These are phyloP conservation scores for Dascyllus trimaculatus DNA, from an alignment of 2,113 vertebrate species.

Conservation along the genomic window DNA sequence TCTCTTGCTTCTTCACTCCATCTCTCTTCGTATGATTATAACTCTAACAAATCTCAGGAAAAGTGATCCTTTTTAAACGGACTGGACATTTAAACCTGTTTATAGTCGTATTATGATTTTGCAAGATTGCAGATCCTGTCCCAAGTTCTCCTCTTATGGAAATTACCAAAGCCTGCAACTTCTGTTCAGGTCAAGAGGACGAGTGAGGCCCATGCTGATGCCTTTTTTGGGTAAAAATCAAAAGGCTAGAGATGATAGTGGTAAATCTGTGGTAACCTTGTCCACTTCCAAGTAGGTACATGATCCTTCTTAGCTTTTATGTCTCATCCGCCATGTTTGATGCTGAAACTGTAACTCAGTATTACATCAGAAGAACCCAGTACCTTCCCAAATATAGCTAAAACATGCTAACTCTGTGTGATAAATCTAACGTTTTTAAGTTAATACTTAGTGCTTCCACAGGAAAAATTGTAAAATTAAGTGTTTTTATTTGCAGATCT, in stretches of 20 bases:
- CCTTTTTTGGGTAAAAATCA: slow-evolving; percentile 69
- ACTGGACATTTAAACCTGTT: slow-evolving; percentile 61
- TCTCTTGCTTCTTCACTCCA: background rate
- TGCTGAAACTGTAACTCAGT: background rate
- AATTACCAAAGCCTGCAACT: slow-evolving; percentile 54
- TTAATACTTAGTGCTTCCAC: background rate
- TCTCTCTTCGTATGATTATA: slow-evolving; percentile 44
- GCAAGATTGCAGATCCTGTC: slow-evolving; percentile 14
- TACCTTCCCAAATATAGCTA: background rate
- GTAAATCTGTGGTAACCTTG: slow-evolving; percentile 11
- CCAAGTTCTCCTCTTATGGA: slow-evolving; percentile 60
- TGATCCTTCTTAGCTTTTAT: background rate
- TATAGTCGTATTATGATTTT: slow-evolving; percentile 56
- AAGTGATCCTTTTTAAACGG: slow-evolving; percentile 32
- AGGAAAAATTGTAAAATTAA: too few relatives aligned
- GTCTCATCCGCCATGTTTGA: slow-evolving; percentile 10
- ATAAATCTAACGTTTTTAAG: background rate
- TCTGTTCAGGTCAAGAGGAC: slow-evolving; percentile 47
- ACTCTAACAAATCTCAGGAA: slow-evolving; percentile 53
- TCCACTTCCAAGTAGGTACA: slow-evolving; percentile 25
- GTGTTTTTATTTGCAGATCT: background rate
- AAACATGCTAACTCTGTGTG: background rate
- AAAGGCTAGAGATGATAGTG: slow-evolving; percentile 19
- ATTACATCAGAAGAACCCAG: background rate
- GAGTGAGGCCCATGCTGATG: slow-evolving; percentile 28